Evolutionary conservation across 1,140 invertebrate species (phyloP), one percentile per base, ranked within the genome.

Genomic region (Aphelinus certus): DNA sequence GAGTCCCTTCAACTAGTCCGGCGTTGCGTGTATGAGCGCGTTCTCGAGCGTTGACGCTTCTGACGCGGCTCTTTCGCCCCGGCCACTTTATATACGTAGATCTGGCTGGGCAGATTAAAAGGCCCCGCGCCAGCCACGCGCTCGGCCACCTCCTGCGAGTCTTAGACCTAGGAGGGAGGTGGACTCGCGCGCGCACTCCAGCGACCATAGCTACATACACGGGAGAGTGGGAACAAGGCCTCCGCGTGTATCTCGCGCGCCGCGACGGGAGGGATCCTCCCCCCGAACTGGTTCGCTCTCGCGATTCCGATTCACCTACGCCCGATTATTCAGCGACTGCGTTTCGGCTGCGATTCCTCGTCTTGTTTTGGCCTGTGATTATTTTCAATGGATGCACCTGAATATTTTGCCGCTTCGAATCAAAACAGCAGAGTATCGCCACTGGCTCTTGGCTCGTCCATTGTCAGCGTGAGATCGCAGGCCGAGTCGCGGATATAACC

Each of bases 31-130:
- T 83, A 84, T 81, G 82, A 87, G 81, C 81, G 81, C 26, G 26
- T 26, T 26, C 26, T 26, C 26, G 75, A 82, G 81, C 82, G 77
- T 82, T 81, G 78, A 85, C 79, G 83, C 83, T 85, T 88, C 86
- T 88, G 85, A 86, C 81, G 81, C 81, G 83, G 80, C 80, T 86
- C 81, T 85, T 58, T 77, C 67, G 85, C 83, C 85, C 83, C 80
- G 82, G 76, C 79, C 79, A 85, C 78, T 86, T 88, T 88, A 88
- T 88, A 88, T 88, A 88, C 83, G 83, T 86, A 84, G 85, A 85
- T 86, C 83, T 80, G 80, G 80, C 80, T 81, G 81, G 80, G 77
- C 77, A 81, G 81, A 83, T 77, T 81, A 79, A 73, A 74, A 66
- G 58, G 66, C 66, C 58, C 65, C 73, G 45, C 58, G 47, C 79